phyloP scores from a whole-genome alignment of 2,113 vertebrate species.

The Empidonax alnorum region DNA sequence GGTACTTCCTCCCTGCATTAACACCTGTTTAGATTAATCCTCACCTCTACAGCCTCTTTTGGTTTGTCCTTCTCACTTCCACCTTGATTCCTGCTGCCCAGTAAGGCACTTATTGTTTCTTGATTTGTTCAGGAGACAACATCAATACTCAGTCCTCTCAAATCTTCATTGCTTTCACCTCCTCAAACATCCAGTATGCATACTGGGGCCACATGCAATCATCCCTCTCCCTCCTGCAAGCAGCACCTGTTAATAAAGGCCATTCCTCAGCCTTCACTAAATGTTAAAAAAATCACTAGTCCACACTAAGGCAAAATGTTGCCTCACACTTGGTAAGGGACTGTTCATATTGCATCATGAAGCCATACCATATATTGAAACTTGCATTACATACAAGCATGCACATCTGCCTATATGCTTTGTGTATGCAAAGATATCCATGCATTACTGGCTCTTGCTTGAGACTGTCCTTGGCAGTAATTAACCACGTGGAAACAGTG shows the following conservation, averaged over 20 bases:
- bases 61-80: not conserved
- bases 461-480: not conserved
- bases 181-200: fast-evolving
- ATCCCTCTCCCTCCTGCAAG: not conserved
- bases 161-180: not conserved
- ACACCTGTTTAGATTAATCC: not conserved
- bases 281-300: not conserved
- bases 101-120: not conserved
- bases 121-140: not conserved
- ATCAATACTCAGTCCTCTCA: not conserved
- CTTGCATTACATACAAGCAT: not conserved
- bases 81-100: not conserved
- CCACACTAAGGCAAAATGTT: not conserved
- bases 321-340: not conserved
- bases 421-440: not conserved
- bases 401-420: not conserved
- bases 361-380: not conserved
- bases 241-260: not conserved
- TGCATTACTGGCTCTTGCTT: not conserved
- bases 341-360: not conserved
- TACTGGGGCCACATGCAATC: not conserved
- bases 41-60: not conserved
- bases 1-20: not conserved
- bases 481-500: not conserved
- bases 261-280: not conserved